A percentile compares a stretch with the other conserved stretches of the same genome.
Conservation (phyloP, 1,140 invertebrate species). For the Aethina tumida region DNA sequence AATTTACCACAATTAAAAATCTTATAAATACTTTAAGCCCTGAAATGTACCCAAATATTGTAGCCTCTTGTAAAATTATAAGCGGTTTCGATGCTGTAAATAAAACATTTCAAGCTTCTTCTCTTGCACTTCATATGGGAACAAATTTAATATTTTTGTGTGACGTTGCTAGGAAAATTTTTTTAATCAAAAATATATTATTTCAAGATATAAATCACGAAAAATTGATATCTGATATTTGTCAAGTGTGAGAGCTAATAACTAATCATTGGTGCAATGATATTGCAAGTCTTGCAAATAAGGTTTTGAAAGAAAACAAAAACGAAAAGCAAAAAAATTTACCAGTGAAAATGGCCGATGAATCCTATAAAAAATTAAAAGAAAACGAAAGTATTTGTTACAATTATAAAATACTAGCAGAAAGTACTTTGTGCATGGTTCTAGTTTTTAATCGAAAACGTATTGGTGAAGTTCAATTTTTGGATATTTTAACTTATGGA, state of each 20-base stretch:
- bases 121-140: conserved; percentile 15
- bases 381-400: background rate
- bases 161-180: conserved; percentile 16
- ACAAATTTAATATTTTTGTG: conserved; percentile 17
- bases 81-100: conserved; percentile 15
- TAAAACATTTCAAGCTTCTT: conserved; percentile 17
- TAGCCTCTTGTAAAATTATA: conserved; percentile 15
- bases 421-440: conserved; percentile 14
- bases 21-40: conserved; percentile 14
- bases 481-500: conserved; percentile 11
- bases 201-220: conserved; percentile 8
- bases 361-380: conserved; percentile 13
- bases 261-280: conserved; percentile 17
- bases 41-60: conserved; percentile 11
- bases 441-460: conserved; percentile 19
- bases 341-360: conserved; percentile 12
- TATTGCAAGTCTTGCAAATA: conserved; percentile 17
- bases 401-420: conserved; percentile 16
- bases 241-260: conserved; percentile 11
- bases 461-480: conserved; percentile 20
- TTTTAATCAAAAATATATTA: conserved; percentile 13
- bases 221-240: conserved; percentile 11
- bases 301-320: conserved; percentile 14
- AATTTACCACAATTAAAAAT: background rate
- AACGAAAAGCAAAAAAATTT: conserved; percentile 10